A percentile compares a stretch with the other conserved stretches of the same genome.
phyloP scores from a whole-genome alignment of 1,140 invertebrate species.

The Notospermus geniculatus region DNA sequence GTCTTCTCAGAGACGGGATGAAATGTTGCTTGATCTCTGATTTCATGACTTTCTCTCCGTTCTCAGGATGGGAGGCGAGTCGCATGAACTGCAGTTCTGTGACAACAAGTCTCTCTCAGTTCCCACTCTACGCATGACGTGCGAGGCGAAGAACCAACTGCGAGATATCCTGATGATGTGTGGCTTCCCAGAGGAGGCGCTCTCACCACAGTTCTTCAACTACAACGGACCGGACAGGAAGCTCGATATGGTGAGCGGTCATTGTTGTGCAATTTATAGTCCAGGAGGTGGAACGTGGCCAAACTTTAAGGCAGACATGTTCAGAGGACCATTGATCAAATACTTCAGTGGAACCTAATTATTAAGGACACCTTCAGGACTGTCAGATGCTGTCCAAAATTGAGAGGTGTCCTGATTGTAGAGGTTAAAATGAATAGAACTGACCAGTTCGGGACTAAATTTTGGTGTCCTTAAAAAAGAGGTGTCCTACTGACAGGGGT shows the following conservation, averaged over 20 bases:
- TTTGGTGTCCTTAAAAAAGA: no score
- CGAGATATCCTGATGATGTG: slow-evolving; percentile 75
- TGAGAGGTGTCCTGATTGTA: no score
- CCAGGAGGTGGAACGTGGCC: no score
- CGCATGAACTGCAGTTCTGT: slow-evolving; percentile 80
- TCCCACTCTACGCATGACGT: slow-evolving; percentile 84
- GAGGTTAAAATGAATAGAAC: no score
- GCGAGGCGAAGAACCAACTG: slow-evolving; percentile 89
- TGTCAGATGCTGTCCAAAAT: no score
- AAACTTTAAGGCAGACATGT: no score
- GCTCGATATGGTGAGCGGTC: slow-evolving; percentile 71
- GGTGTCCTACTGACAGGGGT: no score
- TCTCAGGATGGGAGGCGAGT: slow-evolving; percentile 66
- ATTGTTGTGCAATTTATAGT: slow-evolving; percentile 1
- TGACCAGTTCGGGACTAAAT: no score
- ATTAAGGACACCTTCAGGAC: no score
- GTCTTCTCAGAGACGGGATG: neutral
- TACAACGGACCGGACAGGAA: slow-evolving; percentile 71
- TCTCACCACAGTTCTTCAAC: slow-evolving; percentile 72
- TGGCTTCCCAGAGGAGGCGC: slow-evolving; percentile 87
- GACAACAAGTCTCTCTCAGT: slow-evolving; percentile 85
- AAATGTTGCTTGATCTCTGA: neutral
- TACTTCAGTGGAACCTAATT: no score
- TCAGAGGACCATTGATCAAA: no score
- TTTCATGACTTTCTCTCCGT: neutral